Evolutionary conservation across 2,797 vertebrate genomes (phyloP), one percentile per base, ranked within the genome.

Genomic region (Myiothlypis chrysogaster): DNA sequence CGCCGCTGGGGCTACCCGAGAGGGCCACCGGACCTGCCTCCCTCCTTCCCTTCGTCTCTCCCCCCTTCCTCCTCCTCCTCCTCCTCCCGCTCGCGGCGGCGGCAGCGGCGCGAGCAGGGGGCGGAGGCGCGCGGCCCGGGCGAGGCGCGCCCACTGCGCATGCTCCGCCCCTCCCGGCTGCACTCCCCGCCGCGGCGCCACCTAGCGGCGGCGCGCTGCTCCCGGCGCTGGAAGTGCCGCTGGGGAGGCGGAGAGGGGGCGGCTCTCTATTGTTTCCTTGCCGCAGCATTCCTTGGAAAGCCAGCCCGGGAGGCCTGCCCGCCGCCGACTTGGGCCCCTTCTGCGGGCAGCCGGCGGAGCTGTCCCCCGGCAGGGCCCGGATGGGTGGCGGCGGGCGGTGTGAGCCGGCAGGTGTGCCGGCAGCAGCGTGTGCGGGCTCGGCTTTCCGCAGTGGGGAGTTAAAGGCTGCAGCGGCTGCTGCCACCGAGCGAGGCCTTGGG

Each of bases 141-240:
- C 35, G 65, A 89, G 70, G 85, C 70, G 53, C 37, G 7, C 14
- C 28, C 56, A 79, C 41, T 85, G 89, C 93, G 87, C 92, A 92
- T 88, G 89, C 83, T 25, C 82, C 30, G 8, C 27, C 65, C 43
- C 50, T 44, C 53, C 59, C 55, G 25, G 10, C 27, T 1, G 10
- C 25, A 8, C 46, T 10, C 24, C 46, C 34, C 63, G 35, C 81
- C 53, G 21, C 69, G 68, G 64, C 87, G 53, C 84, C 84, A 0
- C 69, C 95, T 50, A 44, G 64, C 77, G 87, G 95, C 52, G 4
- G 35, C 10, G 24, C 2, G 21, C 2, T 1, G 17, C 14, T 4
- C 2, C 3, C 4, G 24, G 46, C 3, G 22, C 44, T 4, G 25
- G n/a, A 1, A 8, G 30, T 0, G 41, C 21, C 10, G 0, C 8